Base-by-base conservation (phyloP, 1,140 invertebrate species). In the Odontomachus brunneus region DNA sequence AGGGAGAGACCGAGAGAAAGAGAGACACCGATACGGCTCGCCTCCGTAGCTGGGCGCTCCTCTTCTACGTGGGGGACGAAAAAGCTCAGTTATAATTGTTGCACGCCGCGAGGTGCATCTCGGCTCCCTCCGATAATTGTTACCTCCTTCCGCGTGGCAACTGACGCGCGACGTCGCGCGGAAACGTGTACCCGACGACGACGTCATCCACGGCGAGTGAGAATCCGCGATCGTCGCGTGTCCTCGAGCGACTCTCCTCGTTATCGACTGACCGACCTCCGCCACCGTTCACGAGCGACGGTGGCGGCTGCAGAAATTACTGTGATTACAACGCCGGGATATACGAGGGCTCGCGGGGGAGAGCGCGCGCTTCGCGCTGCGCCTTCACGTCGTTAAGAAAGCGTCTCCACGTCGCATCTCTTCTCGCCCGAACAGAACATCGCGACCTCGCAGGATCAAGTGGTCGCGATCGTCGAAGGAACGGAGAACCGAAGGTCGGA, bases 31-130 rank as follows among this genome's bases (percentile, higher is more conserved):
- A 89, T 90, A 91, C 91, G 92, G 74, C 74, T 76, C 74, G 74
- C 91, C 91, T 92, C 90, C 92, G 86, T 89, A 84, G 80, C 87
- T 75, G 86, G 82, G 90, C 49, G 75, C 83, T 85, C 62, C 72
- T 83, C 69, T 84, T 80, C 62, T 74, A 82, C 72, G 71, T 75
- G 86, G 66, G 75, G 89, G 85, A 90, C 92, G 92, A 93, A 93
- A 94, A 94, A 93, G 91, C 93, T 94, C 94, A 94, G 94, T 94
- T 94, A 94, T 94, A 94, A 94, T 94, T 94, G 94, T 94, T 93
- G 89, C 91, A 90, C 90, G 92, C 89, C 89, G 89, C 92, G 91
- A 93, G 91, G 89, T 89, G 88, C 87, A 88, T 81, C 83, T 76
- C 65, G 66, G 48, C 55, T 74, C 57, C 85, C 75, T 62, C 29